Base-by-base conservation (phyloP, 1,140 invertebrate species). In the Patella vulgata region DNA sequence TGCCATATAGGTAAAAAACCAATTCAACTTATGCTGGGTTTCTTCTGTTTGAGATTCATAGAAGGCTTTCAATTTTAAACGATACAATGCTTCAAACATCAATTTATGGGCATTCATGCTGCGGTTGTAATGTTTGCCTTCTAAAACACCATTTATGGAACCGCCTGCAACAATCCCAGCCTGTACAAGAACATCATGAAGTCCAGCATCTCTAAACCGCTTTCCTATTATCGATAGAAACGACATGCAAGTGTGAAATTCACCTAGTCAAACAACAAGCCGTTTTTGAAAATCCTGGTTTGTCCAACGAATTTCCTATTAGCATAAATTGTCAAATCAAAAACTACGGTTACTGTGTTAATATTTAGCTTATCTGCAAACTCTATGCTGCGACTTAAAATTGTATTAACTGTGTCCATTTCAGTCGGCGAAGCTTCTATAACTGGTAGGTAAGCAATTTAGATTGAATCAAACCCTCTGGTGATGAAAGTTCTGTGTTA, bases 111-210 rank as follows among this genome's bases (percentile, higher is more conserved):
- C 30, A 6, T 62, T 53, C 14, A 74, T 46, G 54, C 36, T 52
- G 11, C 72, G n/a, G 42, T 68, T 76, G 54, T 74, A 76, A 9
- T 68, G 58, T 52, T 43, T 55, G n/a, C 69, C 74, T 46, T 63
- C 62, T 33, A 72, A 30, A 5, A 72, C 62, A 21, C 42, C 51
- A 19, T 53, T 47, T n/a, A 71, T 55, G 21, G 68, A 69, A 0
- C 65, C 72, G 33, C 66, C 56, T 33, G 63, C 70, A n/a, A 68
- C 39, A 27, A 74, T 36, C 5, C 61, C 68, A 21, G 66, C 63
- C 60, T 74, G 59, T 56, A 76, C 52, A 21, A 56, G n/a, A n/a
- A 74, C 23, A 54, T 74, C 65, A 27, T 48, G 17, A 14, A 71
- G 51, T 12, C 72, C 67, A 25, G 48, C 61, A 73, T 69, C 27